Conservation (phyloP, 1,140 invertebrate species). For the Sitobion miscanthi region DNA sequence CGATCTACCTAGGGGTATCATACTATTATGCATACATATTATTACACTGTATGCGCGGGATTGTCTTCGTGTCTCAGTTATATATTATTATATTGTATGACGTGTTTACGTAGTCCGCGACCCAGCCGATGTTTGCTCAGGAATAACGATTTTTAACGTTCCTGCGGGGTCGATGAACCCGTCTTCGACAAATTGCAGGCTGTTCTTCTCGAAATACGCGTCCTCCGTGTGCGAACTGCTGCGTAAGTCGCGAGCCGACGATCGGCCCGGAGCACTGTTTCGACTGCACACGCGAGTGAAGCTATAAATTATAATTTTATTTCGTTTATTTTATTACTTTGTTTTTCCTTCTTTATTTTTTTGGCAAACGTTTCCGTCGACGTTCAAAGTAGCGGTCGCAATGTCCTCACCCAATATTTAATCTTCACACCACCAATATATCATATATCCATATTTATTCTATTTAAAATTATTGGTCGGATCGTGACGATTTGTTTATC, state of each 20-base stretch:
- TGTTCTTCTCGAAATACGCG: background rate
- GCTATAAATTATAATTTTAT: conserved; percentile 16
- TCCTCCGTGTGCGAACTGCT: background rate
- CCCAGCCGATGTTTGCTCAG: background rate
- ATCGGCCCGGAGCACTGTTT: background rate
- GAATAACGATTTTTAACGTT: conserved; percentile 11
- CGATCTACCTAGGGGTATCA: background rate
- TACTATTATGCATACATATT: background rate
- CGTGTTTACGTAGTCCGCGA: conserved; percentile 9
- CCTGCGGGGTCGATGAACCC: conserved; percentile 44
- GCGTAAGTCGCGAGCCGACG: background rate
- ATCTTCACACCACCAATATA: background rate
- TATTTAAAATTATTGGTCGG: background rate
- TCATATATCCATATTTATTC: background rate
- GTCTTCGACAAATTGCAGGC: conserved; percentile 23
- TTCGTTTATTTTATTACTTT: background rate
- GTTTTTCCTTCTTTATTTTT: background rate
- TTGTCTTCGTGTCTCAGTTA: background rate
- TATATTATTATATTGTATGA: background rate
- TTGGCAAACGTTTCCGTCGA: conserved; percentile 2
- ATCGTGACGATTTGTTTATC: background rate
- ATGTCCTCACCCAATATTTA: background rate
- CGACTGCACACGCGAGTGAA: background rate
- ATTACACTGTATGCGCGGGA: background rate
- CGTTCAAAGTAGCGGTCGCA: background rate